phyloP scores from a whole-genome alignment of 1,140 invertebrate genomes.

The Bombus sibiricus region DNA sequence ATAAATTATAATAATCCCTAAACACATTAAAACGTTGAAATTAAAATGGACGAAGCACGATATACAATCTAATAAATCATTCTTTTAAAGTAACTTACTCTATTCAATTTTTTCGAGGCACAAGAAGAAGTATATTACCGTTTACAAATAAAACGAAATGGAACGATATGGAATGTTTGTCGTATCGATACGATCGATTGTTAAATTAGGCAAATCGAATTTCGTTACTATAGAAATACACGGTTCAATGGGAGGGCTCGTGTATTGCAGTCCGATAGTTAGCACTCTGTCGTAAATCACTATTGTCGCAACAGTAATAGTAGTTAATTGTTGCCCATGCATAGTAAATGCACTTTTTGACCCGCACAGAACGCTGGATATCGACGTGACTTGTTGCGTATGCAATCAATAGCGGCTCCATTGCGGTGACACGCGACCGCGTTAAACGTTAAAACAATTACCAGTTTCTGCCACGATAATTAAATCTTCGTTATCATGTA shows the following conservation, averaged over 20 bases:
- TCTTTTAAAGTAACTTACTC: no score
- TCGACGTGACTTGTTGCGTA: conserved; percentile 72
- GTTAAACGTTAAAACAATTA: conserved; percentile 21
- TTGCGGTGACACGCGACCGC: background rate
- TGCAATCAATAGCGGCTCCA: conserved; percentile 54
- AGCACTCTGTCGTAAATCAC: conserved; percentile 1
- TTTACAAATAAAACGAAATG: no score
- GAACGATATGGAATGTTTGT: background rate
- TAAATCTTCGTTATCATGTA: conserved; percentile 5
- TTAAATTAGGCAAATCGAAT: background rate
- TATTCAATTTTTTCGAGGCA: no score
- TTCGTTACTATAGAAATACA: background rate
- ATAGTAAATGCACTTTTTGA: conserved; percentile 13
- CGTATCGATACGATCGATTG: background rate
- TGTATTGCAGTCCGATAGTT: conserved; percentile 7
- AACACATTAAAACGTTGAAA: no score
- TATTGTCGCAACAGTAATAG: background rate
- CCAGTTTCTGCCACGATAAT: conserved; percentile 14
- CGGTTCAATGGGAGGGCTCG: background rate
- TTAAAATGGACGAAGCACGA: no score
- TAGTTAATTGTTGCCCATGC: conserved; percentile 9
- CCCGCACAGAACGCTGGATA: conserved; percentile 9
- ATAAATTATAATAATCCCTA: no score
- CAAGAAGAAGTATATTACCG: no score
- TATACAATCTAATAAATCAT: no score